Evolutionary conservation across 92 coral and sea anemone genomes (phyloP), one percentile per base, ranked within the genome.

Genomic region (Plumapathes pennacea): DNA sequence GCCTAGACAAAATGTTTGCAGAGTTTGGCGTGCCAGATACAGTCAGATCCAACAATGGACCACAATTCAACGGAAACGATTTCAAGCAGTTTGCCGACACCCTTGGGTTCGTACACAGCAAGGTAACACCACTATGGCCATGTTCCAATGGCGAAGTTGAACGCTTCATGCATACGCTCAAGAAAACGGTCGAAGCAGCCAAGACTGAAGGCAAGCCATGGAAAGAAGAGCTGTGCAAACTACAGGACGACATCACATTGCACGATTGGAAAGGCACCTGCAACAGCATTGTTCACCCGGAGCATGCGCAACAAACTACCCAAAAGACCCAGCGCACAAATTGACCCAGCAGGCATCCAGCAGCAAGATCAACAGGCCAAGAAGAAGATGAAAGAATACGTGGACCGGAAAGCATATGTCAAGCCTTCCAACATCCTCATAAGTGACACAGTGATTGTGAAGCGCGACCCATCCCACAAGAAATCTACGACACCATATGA

Each of bases 61-160:
- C 85, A 2, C 80, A 74, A 32, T 79, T 64, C 32, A 80, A 64
- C 38, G 50, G 81, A 6, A 29, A 33, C 3, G 70, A 58, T 10
- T 64, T 64, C 38, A 25, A 23, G 15, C 9, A 50, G 20, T 80
- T 64, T 30, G 71, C 65, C 25, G 49, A 46, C 10, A 31, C 39
- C 20, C 49, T 80, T 11, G 75, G 75, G 25, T 71, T 80, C 50
- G 32, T 11, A 15, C 85, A 78, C 44, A 64, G 85, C 18, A 78
- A 78, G 32, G 46, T 78, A 2, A 78, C 86, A 9, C 73, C 81
- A 9, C 51, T 29, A 20, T 79, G 74, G 80, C 11, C 74, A 20
- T n/a, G 62, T 10, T 78, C 78, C 12, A 78, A 78, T 46, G 72
- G 85, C 0, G 77, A 48, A 50, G 74, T 67, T 20, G 74, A 67